Conservation (phyloP, 92 coral and sea anemone species). For the Parazoanthus atlanticus region DNA sequence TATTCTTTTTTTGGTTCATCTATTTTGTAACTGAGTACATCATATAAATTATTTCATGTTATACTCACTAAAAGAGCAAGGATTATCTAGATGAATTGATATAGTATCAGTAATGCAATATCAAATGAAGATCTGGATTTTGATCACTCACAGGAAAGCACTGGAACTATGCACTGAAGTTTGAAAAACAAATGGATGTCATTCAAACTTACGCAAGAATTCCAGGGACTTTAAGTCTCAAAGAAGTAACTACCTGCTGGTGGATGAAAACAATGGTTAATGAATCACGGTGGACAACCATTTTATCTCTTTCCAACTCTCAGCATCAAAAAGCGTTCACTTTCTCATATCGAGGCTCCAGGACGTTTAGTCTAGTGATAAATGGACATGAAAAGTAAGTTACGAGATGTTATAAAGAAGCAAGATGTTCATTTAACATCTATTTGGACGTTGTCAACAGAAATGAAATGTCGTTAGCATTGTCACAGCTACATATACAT, state of each 20-base stretch:
- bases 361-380: neutral
- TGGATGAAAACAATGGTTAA: conserved; percentile 50
- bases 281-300: conserved; percentile 45
- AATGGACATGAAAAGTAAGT: conserved; percentile 24
- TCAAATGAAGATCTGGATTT: neutral
- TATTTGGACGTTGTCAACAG: no score
- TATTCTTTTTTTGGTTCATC: no score
- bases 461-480: neutral
- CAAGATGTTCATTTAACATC: no score
- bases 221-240: conserved; percentile 40
- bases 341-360: conserved; percentile 26
- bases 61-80: no score
- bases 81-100: neutral
- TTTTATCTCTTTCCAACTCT: conserved; percentile 47
- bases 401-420: neutral
- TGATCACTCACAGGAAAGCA: neutral
- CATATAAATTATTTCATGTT: no score
- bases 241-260: conserved; percentile 55
- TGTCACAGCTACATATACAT: neutral
- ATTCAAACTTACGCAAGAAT: conserved; percentile 22
- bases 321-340: conserved; percentile 9
- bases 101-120: neutral
- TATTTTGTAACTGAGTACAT: no score
- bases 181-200: neutral
- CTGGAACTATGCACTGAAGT: conserved; percentile 35